phyloP scores from a whole-genome alignment of 2,888 invertebrate genomes.

The Macaria liturata region DNA sequence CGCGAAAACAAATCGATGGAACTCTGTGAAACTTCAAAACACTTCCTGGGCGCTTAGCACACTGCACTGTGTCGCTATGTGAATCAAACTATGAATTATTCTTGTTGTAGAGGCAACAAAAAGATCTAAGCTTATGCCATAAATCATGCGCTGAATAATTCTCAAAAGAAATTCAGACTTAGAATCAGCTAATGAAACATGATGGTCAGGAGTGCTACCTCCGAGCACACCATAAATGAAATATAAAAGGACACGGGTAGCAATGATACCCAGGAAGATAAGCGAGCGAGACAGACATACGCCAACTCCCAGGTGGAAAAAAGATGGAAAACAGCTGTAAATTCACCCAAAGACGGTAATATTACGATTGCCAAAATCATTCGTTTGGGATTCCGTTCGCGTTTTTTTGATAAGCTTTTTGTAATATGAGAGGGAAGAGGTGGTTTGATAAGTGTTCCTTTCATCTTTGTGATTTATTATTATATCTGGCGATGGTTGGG shows the following conservation, averaged over 20 bases:
- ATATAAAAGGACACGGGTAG: conserved; percentile 42
- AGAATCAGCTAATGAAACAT: too few relatives aligned
- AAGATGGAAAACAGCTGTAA: conserved; percentile 22
- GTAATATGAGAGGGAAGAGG: conserved; percentile 40
- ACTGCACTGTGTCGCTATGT: too few relatives aligned
- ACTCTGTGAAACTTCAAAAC: conserved; percentile 44
- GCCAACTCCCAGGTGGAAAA: conserved; percentile 17
- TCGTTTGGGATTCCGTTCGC: conserved; percentile 39
- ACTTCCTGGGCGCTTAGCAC: conserved; percentile 32
- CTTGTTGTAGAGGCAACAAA: too few relatives aligned
- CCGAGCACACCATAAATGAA: conserved; percentile 48
- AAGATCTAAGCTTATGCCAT: too few relatives aligned
- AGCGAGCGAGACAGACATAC: conserved; percentile 31
- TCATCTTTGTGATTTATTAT: conserved; percentile 45
- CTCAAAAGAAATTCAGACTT: too few relatives aligned
- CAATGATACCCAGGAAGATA: conserved; percentile 34
- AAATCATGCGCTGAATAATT: too few relatives aligned
- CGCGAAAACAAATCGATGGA: conserved; percentile 46
- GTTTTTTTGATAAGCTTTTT: conserved; percentile 48
- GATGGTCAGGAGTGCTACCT: too few relatives aligned
- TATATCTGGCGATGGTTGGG: conserved; percentile 30
- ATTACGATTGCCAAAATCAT: conserved; percentile 38
- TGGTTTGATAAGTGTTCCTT: conserved; percentile 42
- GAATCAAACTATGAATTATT: too few relatives aligned
- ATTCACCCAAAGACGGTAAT: conserved; percentile 39